A percentile compares a stretch with the other conserved stretches of the same genome.
Conservation (phyloP, 2,113 vertebrate species). For the Shinisaurus crocodilurus region DNA sequence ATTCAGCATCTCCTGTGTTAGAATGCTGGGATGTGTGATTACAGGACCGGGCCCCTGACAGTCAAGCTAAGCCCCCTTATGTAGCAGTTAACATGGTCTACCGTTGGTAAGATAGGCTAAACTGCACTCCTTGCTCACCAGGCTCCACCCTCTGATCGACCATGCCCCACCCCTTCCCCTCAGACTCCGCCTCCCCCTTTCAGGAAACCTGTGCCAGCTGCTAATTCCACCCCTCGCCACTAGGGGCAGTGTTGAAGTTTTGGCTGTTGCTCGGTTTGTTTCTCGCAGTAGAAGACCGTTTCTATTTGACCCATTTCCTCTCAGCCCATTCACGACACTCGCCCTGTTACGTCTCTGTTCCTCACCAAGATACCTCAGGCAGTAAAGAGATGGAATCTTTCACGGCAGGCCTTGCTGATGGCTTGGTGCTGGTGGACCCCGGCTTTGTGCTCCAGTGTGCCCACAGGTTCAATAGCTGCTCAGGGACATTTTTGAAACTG, state of each 20-base stretch:
- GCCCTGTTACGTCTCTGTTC: neutral
- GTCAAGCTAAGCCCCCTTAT: too few relatives aligned
- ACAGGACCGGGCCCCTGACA: too few relatives aligned
- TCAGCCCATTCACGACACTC: neutral
- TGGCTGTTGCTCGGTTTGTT: neutral
- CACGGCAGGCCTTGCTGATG: accelerated
- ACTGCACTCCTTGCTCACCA: too few relatives aligned
- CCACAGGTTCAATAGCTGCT: neutral
- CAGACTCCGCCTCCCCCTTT: neutral
- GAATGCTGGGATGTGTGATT: too few relatives aligned
- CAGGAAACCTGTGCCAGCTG: neutral
- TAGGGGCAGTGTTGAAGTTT: neutral
- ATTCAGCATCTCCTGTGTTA: too few relatives aligned
- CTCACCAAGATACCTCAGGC: constrained; percentile 12
- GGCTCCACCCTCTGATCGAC: too few relatives aligned
- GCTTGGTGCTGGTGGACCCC: accelerated
- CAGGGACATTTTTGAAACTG: neutral
- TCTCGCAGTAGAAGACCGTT: neutral
- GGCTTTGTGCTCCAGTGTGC: accelerated
- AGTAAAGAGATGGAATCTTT: neutral
- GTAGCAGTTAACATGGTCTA: too few relatives aligned
- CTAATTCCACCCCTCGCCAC: neutral
- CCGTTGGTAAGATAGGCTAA: too few relatives aligned
- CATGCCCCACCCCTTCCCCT: neutral
- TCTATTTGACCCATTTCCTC: too few relatives aligned